phyloP scores from a whole-genome alignment of 2,113 vertebrate genomes.

The Nyctibius bracteatus region DNA sequence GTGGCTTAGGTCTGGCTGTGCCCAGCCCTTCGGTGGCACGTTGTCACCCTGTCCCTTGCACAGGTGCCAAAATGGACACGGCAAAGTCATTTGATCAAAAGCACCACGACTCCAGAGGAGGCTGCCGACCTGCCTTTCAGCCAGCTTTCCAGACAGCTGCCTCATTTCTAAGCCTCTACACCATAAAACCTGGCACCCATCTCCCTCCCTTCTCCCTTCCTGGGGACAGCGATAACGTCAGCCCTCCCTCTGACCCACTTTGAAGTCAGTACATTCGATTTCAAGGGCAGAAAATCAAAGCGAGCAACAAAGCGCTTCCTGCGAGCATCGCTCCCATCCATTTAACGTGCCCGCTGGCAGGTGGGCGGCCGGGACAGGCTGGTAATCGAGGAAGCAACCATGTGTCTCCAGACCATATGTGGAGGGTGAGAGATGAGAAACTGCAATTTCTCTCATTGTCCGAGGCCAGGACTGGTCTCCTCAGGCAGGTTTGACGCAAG shows the following conservation, averaged over 20 bases:
- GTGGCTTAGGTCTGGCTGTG: neutral
- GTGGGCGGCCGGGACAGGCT: neutral
- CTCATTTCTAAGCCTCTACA: neutral
- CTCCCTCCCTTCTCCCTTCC: neutral
- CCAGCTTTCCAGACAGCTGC: neutral
- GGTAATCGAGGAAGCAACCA: neutral
- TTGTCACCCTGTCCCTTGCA: neutral
- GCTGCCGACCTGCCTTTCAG: neutral
- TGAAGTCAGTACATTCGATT: neutral
- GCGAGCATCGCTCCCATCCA: neutral
- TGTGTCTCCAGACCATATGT: conserved; percentile 31
- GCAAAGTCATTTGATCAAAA: neutral
- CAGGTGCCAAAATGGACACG: neutral
- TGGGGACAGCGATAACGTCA: neutral
- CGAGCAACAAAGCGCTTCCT: neutral
- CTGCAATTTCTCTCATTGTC: neutral
- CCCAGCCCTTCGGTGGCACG: neutral
- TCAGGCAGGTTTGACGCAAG: neutral
- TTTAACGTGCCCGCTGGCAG: neutral
- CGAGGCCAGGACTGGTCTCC: neutral
- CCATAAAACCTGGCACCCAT: neutral
- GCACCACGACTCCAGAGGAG: neutral
- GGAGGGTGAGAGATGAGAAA: neutral
- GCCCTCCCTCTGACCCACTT: neutral
- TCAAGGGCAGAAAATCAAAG: conserved; percentile 33